phyloP scores from a whole-genome alignment of 2,113 vertebrate species.

The Pandion haliaetus region DNA sequence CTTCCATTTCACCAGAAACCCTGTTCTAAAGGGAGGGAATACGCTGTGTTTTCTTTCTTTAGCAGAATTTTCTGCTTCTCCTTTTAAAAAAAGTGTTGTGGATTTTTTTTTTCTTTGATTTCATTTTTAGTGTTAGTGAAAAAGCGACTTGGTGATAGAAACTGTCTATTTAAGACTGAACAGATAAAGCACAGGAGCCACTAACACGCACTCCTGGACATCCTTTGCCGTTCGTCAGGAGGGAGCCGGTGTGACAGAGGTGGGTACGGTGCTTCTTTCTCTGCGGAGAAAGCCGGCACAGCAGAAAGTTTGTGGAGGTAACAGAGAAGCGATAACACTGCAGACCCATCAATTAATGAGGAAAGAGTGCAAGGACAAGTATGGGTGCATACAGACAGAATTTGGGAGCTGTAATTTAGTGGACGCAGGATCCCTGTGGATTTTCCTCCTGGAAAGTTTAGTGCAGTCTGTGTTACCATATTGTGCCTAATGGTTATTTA shows the following conservation, averaged over 20 bases:
- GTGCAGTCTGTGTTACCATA: background rate
- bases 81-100: background rate
- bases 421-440: background rate
- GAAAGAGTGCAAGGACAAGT: background rate
- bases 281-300: background rate
- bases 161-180: background rate
- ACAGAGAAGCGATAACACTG: fast-evolving
- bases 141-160: background rate
- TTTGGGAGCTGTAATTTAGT: background rate
- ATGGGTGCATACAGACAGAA: too few species aligned
- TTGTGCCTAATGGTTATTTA: background rate
- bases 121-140: background rate
- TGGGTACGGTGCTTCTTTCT: background rate
- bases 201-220: background rate
- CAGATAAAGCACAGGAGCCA: background rate
- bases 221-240: fast-evolving
- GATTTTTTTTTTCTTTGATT: background rate
- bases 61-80: background rate
- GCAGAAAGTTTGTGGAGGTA: background rate
- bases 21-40: background rate
- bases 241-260: background rate
- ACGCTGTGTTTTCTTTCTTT: background rate
- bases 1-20: background rate
- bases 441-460: background rate
- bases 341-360: background rate